These are phyloP conservation scores for Drosophila pseudoananassae DNA, from an alignment of 1,140 invertebrate genomes.

Conservation along the genomic window DNA sequence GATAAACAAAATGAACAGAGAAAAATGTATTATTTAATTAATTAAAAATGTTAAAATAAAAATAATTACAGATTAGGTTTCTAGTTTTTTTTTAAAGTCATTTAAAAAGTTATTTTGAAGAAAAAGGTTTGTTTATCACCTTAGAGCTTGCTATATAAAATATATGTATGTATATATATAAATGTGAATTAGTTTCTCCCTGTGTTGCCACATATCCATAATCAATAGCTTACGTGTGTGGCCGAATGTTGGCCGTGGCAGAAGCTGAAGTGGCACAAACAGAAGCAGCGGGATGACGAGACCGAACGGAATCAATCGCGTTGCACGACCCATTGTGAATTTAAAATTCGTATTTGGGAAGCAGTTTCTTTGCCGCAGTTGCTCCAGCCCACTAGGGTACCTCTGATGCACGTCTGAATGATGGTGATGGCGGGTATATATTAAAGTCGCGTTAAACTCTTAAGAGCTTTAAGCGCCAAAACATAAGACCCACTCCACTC, in stretches of 20 bases:
- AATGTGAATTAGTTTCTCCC: conserved; percentile 5
- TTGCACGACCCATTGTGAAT: conserved; percentile 72
- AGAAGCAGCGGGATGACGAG: conserved; percentile 44
- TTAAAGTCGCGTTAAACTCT: conserved; percentile 80
- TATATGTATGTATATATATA: too few relatives aligned
- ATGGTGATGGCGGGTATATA: conserved; percentile 21
- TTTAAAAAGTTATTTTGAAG: too few relatives aligned
- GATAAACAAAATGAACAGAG: conserved; percentile 10
- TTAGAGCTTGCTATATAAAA: too few relatives aligned
- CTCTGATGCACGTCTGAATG: conserved; percentile 34
- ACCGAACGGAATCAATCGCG: conserved; percentile 71
- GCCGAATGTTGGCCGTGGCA: conserved; percentile 50
- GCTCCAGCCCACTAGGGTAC: conserved; percentile 17
- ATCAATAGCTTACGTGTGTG: conserved; percentile 73
- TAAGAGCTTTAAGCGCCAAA: conserved; percentile 53
- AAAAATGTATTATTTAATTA: background rate
- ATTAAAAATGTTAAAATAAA: background rate
- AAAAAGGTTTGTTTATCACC: too few relatives aligned
- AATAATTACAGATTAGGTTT: too few relatives aligned
- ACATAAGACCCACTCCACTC: conserved; percentile 10
- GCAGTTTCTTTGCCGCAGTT: conserved; percentile 10
- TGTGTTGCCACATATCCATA: conserved; percentile 40
- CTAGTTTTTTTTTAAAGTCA: too few relatives aligned
- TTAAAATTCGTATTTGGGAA: conserved; percentile 44
- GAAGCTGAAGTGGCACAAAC: conserved; percentile 3